Percentiles rank a stretch among this genome's conserved stretches.
phyloP scores from a whole-genome alignment of 2,113 vertebrate genomes.

The Myrmecophaga tridactyla region DNA sequence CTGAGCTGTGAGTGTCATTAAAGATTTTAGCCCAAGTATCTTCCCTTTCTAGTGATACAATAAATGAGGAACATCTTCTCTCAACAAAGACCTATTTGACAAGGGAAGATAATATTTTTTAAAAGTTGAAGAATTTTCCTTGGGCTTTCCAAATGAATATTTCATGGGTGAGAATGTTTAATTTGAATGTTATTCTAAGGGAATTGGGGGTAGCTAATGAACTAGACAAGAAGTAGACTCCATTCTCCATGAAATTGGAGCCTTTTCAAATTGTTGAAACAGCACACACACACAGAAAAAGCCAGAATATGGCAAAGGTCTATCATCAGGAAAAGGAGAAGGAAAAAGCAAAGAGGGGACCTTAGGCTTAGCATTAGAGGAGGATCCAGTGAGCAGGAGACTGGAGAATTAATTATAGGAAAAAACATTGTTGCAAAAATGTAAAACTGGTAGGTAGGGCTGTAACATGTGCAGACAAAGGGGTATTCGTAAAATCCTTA shows the following conservation, averaged over 20 bases:
- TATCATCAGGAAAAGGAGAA: background rate
- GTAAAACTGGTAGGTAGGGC: accelerated
- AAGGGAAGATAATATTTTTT: background rate
- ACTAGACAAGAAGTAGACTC: background rate
- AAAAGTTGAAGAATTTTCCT: background rate
- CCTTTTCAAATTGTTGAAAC: background rate
- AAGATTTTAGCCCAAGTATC: background rate
- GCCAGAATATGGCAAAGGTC: background rate
- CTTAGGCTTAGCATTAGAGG: background rate
- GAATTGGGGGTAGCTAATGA: background rate
- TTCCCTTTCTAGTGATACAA: background rate
- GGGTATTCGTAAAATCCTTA: background rate
- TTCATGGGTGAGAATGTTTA: background rate
- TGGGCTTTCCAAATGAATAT: background rate
- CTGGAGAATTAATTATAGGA: background rate
- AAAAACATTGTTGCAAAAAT: too few relatives aligned
- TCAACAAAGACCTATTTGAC: background rate
- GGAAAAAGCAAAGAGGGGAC: background rate
- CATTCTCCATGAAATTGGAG: background rate
- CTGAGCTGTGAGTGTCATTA: background rate
- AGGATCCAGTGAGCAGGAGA: background rate
- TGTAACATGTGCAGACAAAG: background rate
- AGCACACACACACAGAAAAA: background rate
- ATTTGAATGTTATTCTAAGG: background rate
- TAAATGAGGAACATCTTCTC: background rate